These are phyloP conservation scores for Pterostichus niger DNA, from an alignment of 2,888 invertebrate genomes.

Conservation along the genomic window DNA sequence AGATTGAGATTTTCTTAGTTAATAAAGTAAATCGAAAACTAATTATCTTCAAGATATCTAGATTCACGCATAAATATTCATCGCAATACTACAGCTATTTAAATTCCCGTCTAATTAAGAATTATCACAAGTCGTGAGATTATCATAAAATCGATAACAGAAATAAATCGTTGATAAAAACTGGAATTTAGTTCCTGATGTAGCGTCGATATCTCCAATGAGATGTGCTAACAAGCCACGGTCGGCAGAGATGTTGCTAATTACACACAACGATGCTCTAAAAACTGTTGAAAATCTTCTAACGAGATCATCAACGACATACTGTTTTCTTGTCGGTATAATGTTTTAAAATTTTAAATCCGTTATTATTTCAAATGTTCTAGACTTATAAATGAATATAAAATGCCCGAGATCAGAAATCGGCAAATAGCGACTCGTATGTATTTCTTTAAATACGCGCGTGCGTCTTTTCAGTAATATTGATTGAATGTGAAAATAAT, in stretches of 20 bases:
- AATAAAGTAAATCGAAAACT: too few species aligned
- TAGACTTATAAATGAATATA: background rate
- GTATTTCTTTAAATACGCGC: too few species aligned
- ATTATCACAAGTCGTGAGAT: slow-evolving; percentile 1
- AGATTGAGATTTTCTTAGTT: too few species aligned
- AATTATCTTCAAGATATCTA: too few species aligned
- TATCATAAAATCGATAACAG: slow-evolving; percentile 37
- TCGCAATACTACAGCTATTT: background rate
- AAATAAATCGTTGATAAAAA: slow-evolving; percentile 19
- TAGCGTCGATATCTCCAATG: slow-evolving; percentile 35
- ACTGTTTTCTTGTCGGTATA: background rate
- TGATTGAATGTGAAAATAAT: too few species aligned
- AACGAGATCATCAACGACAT: slow-evolving; percentile 16
- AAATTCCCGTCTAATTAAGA: slow-evolving; percentile 20
- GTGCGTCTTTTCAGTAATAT: too few species aligned
- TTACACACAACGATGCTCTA: slow-evolving; percentile 17
- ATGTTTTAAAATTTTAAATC: background rate
- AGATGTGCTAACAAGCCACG: slow-evolving; percentile 10
- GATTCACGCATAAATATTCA: slow-evolving; percentile 15
- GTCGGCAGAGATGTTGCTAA: background rate
- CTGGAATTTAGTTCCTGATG: slow-evolving; percentile 24
- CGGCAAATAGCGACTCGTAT: too few species aligned
- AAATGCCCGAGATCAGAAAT: too few species aligned
- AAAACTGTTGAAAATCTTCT: slow-evolving; percentile 14
- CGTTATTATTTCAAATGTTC: background rate